phyloP scores from a whole-genome alignment of 1,140 invertebrate genomes.

The Holotrichia oblita region DNA sequence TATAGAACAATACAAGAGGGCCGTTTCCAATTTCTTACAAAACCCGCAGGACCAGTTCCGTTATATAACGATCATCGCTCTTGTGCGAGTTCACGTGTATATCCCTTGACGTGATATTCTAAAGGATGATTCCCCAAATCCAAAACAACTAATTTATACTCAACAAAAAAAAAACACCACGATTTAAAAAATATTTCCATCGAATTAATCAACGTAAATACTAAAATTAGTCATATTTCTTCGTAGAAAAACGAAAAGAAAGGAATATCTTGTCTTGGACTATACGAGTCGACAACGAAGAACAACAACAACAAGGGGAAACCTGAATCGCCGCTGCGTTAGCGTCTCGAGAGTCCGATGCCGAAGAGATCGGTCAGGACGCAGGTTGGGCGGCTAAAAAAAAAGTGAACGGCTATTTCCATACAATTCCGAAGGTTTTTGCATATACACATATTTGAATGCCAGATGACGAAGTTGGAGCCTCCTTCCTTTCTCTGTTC shows the following conservation, averaged over 20 bases:
- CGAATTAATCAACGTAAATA: too few species aligned
- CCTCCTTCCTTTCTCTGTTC: neutral
- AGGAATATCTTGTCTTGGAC: too few species aligned
- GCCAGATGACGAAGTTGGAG: neutral
- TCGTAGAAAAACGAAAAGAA: too few species aligned
- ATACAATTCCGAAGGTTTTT: slow-evolving; percentile 17
- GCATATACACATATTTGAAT: slow-evolving; percentile 11
- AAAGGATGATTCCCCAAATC: too few species aligned
- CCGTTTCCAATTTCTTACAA: slow-evolving; percentile 7
- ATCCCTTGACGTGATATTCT: too few species aligned
- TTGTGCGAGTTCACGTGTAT: neutral
- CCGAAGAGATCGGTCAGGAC: too few species aligned
- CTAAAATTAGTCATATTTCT: too few species aligned
- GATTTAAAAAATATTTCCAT: neutral
- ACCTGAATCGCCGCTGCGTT: too few species aligned
- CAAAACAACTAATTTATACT: too few species aligned
- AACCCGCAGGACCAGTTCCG: slow-evolving; percentile 18
- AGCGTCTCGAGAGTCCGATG: neutral
- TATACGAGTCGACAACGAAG: too few species aligned
- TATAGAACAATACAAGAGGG: neutral
- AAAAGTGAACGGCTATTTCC: neutral
- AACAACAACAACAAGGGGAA: too few species aligned
- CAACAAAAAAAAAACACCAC: neutral
- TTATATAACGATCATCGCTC: slow-evolving; percentile 6
- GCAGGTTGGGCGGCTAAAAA: neutral